Conservation (phyloP, 2,797 vertebrate genomes). For the Enteromius unitaeniatus region DNA sequence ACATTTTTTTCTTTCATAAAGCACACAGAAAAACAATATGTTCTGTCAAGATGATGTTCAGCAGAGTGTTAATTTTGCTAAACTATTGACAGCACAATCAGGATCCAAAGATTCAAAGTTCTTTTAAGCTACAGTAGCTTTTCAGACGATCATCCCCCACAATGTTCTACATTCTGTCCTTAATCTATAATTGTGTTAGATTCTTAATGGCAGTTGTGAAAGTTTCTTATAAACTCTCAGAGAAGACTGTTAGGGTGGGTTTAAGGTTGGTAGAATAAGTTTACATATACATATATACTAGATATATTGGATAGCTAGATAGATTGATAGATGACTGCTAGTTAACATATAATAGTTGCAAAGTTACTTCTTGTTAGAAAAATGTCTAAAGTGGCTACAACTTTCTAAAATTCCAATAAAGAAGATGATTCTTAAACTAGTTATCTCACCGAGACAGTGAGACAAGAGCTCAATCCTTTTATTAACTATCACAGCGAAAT, state of each 20-base stretch:
- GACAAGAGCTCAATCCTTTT: conserved; percentile 3
- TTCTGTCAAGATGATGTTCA: conserved; percentile 2
- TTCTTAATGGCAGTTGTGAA: background rate
- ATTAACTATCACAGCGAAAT: conserved; percentile 17
- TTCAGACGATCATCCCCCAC: background rate
- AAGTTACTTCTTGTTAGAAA: no score
- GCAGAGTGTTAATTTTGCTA: background rate
- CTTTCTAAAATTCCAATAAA: background rate
- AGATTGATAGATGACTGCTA: no score
- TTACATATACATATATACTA: no score
- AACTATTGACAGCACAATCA: background rate
- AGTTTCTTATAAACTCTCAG: no score
- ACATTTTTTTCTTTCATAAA: background rate
- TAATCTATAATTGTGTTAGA: background rate
- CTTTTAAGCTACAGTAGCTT: no score
- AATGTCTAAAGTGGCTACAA: no score
- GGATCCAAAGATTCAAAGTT: background rate
- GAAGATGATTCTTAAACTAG: background rate
- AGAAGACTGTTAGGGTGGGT: no score
- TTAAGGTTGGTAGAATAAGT: no score
- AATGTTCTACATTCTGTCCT: background rate
- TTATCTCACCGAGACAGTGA: conserved; percentile 17
- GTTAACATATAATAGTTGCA: no score
- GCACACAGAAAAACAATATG: background rate
- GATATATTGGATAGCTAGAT: no score